Percentiles rank a stretch among this genome's conserved stretches.
phyloP scores from a whole-genome alignment of 1,140 invertebrate genomes.

The Trichogramma pretiosum region DNA sequence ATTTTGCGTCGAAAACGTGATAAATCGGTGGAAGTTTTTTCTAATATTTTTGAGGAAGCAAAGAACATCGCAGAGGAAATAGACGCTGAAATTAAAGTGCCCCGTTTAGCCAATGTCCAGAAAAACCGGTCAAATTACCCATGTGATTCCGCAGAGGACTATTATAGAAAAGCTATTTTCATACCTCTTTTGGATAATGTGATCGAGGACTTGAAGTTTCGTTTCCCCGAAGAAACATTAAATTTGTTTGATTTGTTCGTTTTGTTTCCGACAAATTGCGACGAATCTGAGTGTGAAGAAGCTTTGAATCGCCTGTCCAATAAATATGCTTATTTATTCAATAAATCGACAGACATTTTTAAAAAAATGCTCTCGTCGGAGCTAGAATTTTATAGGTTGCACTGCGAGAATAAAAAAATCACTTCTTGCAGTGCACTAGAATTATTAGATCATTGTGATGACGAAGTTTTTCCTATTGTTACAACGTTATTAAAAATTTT shows the following conservation, averaged over 20 bases:
- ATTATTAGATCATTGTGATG: neutral
- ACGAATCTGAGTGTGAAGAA: neutral
- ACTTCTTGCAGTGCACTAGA: neutral
- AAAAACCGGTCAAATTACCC: too few relatives aligned
- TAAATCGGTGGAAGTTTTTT: too few relatives aligned
- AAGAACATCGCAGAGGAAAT: neutral
- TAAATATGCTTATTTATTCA: neutral
- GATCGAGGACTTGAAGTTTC: neutral
- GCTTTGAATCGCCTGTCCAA: neutral
- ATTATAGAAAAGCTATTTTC: neutral
- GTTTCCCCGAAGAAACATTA: neutral
- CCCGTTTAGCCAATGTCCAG: neutral
- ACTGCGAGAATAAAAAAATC: neutral
- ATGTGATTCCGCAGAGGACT: too few relatives aligned
- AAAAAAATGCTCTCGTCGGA: neutral
- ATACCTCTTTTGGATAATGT: neutral
- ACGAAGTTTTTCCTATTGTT: neutral
- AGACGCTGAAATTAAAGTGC: neutral
- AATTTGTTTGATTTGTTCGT: neutral
- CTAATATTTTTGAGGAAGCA: neutral
- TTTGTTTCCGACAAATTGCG: neutral
- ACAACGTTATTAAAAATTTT: neutral
- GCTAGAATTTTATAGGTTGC: neutral
- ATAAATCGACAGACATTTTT: neutral
- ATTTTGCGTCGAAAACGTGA: too few relatives aligned